These are phyloP conservation scores for Penaeus vannamei DNA, from an alignment of 1,140 invertebrate genomes.

Conservation along the genomic window DNA sequence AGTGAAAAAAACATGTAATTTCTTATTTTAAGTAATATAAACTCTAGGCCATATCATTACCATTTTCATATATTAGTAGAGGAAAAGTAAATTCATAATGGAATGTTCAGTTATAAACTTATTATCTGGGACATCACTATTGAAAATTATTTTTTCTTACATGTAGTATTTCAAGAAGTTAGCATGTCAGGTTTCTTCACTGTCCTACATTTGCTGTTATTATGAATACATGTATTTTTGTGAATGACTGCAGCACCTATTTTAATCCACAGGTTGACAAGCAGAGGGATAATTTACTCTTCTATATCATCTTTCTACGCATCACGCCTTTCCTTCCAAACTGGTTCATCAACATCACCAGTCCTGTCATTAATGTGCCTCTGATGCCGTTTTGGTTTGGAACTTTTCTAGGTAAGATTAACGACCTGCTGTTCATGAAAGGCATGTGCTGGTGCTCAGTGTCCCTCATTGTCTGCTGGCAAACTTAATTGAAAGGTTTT, in stretches of 20 bases:
- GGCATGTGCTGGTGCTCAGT: background rate
- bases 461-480: too few relatives aligned
- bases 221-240: conserved; percentile 45
- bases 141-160: too few relatives aligned
- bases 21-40: too few relatives aligned
- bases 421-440: background rate
- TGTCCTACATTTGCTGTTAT: too few relatives aligned
- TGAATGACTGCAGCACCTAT: too few relatives aligned
- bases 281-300: conserved; percentile 90
- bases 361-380: conserved; percentile 97
- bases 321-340: conserved; percentile 98
- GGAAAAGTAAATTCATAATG: background rate
- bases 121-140: too few relatives aligned
- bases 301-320: conserved; percentile 97
- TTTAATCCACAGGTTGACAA: conserved; percentile 78
- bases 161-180: too few relatives aligned
- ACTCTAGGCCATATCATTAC: too few relatives aligned
- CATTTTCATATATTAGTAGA: too few relatives aligned
- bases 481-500: too few relatives aligned
- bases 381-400: conserved; percentile 93
- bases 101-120: background rate
- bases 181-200: too few relatives aligned
- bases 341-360: conserved; percentile 99
- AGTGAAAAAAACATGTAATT: background rate
- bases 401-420: conserved; percentile 83